phyloP scores from a whole-genome alignment of 35 echinoderm and acorn worm species.

The Heliocidaris erythrogramma region DNA sequence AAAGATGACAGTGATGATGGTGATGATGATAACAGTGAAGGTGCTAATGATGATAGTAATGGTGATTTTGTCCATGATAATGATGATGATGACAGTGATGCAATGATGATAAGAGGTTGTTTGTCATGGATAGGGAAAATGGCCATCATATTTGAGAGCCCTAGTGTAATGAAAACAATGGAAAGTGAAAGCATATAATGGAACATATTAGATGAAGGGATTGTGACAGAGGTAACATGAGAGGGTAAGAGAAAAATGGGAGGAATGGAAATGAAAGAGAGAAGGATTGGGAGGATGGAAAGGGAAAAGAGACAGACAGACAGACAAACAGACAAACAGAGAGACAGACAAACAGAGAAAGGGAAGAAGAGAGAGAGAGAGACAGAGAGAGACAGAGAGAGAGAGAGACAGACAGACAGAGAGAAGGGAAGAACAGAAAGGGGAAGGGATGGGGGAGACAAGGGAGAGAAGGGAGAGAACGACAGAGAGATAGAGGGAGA shows the following conservation, averaged over 20 bases:
- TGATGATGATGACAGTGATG: too few species aligned
- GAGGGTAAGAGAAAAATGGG: neutral
- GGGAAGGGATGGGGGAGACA: too few species aligned
- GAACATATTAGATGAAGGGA: too few species aligned
- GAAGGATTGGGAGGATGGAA: neutral
- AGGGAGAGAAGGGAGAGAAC: too few species aligned
- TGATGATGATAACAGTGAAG: neutral
- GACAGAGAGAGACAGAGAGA: neutral
- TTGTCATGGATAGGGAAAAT: too few species aligned
- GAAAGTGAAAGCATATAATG: too few species aligned
- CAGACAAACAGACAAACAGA: too few species aligned
- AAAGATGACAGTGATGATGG: neutral
- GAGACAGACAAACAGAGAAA: neutral
- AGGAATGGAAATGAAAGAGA: neutral
- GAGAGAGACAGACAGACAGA: neutral
- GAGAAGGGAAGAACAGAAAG: neutral
- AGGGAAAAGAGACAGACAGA: neutral
- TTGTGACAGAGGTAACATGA: too few species aligned
- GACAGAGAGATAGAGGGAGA: neutral
- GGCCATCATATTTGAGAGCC: too few species aligned
- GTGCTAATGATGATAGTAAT: neutral
- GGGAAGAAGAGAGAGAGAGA: neutral
- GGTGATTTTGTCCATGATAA: neutral
- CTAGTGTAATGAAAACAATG: too few species aligned
- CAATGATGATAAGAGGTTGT: too few species aligned